Conservation (phyloP, 2,888 invertebrate species). For the Melieria crassipennis region DNA sequence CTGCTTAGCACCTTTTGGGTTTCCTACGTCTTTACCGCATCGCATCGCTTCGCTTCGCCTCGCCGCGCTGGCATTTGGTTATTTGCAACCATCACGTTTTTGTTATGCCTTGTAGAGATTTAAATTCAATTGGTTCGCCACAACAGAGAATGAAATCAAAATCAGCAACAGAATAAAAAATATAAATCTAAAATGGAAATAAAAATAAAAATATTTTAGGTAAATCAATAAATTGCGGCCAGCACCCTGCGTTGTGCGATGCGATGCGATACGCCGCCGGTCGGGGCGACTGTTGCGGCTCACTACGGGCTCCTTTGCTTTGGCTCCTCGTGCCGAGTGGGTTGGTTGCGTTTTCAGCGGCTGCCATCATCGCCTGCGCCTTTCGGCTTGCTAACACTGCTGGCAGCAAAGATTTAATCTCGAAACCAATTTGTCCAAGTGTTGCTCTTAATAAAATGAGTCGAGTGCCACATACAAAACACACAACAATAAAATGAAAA, state of each 20-base stretch:
- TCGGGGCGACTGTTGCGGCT: no score
- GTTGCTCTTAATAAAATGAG: constrained; percentile 50
- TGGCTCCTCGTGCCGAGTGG: no score
- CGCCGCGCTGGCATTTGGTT: no score
- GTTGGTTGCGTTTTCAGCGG: neutral
- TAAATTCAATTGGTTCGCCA: neutral
- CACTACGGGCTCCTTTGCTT: no score
- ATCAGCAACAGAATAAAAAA: no score
- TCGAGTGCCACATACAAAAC: constrained; percentile 32
- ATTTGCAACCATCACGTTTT: neutral
- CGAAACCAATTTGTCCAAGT: constrained; percentile 58
- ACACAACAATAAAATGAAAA: constrained; percentile 13
- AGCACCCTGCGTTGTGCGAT: neutral
- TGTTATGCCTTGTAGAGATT: neutral
- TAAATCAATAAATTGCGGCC: constrained; percentile 22
- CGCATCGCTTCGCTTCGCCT: no score
- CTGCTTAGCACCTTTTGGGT: no score
- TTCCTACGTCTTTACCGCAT: no score
- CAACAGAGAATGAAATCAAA: neutral
- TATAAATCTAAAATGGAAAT: no score
- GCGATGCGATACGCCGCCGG: neutral
- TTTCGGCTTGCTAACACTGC: neutral
- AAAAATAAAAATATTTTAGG: constrained; percentile 3
- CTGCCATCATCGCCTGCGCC: neutral
- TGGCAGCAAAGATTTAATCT: constrained; percentile 51